Base-by-base conservation (phyloP, 2,797 vertebrate genomes). In the Gambelia wislizenii region DNA sequence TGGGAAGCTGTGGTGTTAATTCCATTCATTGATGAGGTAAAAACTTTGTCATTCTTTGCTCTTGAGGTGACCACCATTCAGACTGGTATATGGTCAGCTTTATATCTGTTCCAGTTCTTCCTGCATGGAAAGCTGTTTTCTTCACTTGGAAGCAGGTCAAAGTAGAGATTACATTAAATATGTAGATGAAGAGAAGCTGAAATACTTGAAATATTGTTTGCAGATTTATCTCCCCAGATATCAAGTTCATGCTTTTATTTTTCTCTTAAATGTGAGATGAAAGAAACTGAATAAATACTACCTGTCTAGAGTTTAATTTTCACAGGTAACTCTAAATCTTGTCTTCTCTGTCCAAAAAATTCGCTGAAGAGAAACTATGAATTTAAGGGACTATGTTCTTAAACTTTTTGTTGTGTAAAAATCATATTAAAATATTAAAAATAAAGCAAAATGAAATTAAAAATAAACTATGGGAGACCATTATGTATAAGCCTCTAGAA, bases 1-100 rank as follows among this genome's bases (percentile, higher is more conserved):
- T 99, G 99, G 99, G 99, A 99, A 96, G 99, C 99, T n/a, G 98
- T 99, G 84, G 99, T 99, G 20, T 97, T 99, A 91, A 99, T 99
- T 93, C 99, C 99, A 0, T 99, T 99, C 95, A 99, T 99, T 91
- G 98, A 99, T 91, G 99, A 99, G 97, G 99, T 99, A 92, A 92
- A 93, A 93, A 61, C 59, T 81, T 94, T 86, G 16, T 70, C 0
- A 0, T 0, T 69, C 1, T 88, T 25, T 78, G 20, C 85, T 10
- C 90, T 4, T 49, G 75, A 0, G 61, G 36, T 67, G 1, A 84
- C 16, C 4, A 84, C 16, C 4, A 36, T 76, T 86, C 27, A 44
- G 2, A 83, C 47, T 80, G 67, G 20, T 33, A 27, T 20, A 6
- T 10, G 8, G 12, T 76, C 90, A 30, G 33, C 20, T 36, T 52